phyloP scores from a whole-genome alignment of 1,140 invertebrate genomes.

The Trichoplusia ni region DNA sequence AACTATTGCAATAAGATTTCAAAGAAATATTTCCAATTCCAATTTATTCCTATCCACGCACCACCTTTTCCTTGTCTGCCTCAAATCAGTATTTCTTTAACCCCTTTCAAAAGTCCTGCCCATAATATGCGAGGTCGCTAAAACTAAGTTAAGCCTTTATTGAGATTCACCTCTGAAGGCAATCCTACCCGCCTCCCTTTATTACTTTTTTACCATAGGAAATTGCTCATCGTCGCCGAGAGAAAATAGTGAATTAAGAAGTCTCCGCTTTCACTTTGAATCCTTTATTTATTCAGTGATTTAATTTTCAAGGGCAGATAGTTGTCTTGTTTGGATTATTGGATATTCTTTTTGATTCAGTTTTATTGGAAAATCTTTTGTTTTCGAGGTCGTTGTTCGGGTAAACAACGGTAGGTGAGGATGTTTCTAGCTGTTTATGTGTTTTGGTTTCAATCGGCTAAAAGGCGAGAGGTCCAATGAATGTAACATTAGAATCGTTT shows the following conservation, averaged over 20 bases:
- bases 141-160: slow-evolving; percentile 61
- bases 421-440: too few relatives aligned
- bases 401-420: not conserved
- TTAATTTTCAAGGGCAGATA: slow-evolving; percentile 12
- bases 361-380: not conserved
- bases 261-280: slow-evolving; percentile 37
- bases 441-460: too few relatives aligned
- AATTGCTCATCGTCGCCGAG: slow-evolving; percentile 47
- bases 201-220: slow-evolving; percentile 61
- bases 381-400: not conserved
- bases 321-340: not conserved
- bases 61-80: slow-evolving; percentile 75
- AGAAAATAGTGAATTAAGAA: slow-evolving; percentile 37
- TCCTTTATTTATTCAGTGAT: slow-evolving; percentile 27
- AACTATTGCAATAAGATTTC: slow-evolving; percentile 26
- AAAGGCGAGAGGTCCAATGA: too few relatives aligned
- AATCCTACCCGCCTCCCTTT: slow-evolving; percentile 52
- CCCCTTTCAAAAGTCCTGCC: slow-evolving; percentile 71
- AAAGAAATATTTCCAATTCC: slow-evolving; percentile 53
- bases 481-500: too few relatives aligned
- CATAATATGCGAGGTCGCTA: slow-evolving; percentile 63
- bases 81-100: slow-evolving; percentile 66
- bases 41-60: slow-evolving; percentile 71
- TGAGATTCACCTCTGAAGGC: slow-evolving; percentile 69
- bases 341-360: not conserved